Evolutionary conservation across 2,888 invertebrate genomes (phyloP).

Genomic region (Ormyrus pomaceus): DNA sequence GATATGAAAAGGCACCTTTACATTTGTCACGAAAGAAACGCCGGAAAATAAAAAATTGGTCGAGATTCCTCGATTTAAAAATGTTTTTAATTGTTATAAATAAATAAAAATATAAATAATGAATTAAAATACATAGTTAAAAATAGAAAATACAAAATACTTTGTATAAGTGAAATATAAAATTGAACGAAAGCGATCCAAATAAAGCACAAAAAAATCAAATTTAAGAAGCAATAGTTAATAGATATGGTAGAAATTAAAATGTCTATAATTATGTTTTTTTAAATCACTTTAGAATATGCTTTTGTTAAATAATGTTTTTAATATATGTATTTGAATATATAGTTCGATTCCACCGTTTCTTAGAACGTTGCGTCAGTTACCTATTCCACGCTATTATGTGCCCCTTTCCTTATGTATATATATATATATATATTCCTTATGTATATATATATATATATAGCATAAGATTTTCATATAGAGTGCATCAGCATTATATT

Average conservation of each 20-base stretch:
- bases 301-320: not conserved
- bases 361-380: not conserved
- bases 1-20: too few species aligned
- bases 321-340: slow-evolving; percentile 33
- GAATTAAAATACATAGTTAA: not conserved
- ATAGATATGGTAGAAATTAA: not conserved
- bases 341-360: slow-evolving; percentile 7
- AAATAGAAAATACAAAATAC: slow-evolving; percentile 8
- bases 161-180: too few species aligned
- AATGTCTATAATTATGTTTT: not conserved
- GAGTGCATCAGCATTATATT: slow-evolving; percentile 37
- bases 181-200: too few species aligned
- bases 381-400: too few species aligned
- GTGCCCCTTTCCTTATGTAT: not conserved
- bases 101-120: not conserved
- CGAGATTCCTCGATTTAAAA: too few species aligned
- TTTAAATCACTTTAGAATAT: not conserved
- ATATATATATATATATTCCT: slow-evolving; percentile 6
- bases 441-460: not conserved
- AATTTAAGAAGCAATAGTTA: too few species aligned
- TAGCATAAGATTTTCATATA: not conserved
- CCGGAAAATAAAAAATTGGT: too few species aligned
- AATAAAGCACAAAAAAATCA: too few species aligned
- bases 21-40: too few species aligned
- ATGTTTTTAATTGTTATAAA: not conserved